Conservation (phyloP, 2,888 invertebrate genomes). For the Teinopalpus imperialis region DNA sequence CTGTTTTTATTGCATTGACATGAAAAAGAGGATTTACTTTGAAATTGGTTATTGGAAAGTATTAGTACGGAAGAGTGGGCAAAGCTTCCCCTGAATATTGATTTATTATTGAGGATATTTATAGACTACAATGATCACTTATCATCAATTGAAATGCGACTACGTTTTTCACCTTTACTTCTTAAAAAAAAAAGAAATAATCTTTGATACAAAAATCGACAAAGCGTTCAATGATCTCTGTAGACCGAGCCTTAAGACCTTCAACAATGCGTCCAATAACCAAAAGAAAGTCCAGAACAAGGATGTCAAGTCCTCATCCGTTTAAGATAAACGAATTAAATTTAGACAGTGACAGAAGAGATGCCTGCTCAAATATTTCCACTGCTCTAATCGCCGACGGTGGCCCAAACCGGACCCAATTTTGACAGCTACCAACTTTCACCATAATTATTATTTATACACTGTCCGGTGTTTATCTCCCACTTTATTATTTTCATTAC, state of each 20-base stretch:
- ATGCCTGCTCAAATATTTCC: conserved; percentile 60
- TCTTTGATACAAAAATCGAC: too few species aligned
- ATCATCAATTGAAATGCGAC: too few species aligned
- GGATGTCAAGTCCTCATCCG: conserved; percentile 17
- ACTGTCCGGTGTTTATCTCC: conserved; percentile 41
- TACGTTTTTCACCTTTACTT: too few species aligned
- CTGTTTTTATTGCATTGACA: too few species aligned
- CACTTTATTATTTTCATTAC: conserved; percentile 44
- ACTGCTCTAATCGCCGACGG: conserved; percentile 49
- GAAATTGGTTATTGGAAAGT: too few species aligned
- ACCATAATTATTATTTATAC: conserved; percentile 76
- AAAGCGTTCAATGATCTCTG: background rate
- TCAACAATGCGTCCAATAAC: conserved; percentile 7
- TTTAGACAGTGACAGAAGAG: conserved; percentile 41
- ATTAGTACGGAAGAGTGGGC: too few species aligned
- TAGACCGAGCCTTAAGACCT: background rate
- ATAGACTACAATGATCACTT: too few species aligned
- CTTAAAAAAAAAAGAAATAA: too few species aligned
- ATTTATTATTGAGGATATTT: too few species aligned
- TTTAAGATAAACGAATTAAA: conserved; percentile 29
- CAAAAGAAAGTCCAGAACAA: conserved; percentile 17
- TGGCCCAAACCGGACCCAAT: conserved; percentile 43
- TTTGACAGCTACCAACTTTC: conserved; percentile 67
- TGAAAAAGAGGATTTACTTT: too few species aligned
- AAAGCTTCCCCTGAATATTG: too few species aligned